These are phyloP conservation scores for silkworm (Bombyx mori) DNA, from an alignment of 1,140 invertebrate genomes.

Conservation along the genomic window ASM3026992v2 NC_085129.1:9211501-9212000, in stretches of 20 bases:
- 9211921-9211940: conserved; percentile 14
- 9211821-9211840: conserved; percentile 70
- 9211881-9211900: conserved; percentile 13
- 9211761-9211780: conserved; percentile 39
- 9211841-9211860: conserved; percentile 65
- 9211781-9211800: conserved; percentile 68
- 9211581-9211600: no score
- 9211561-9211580: no score
- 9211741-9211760: conserved; percentile 66
- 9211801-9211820: conserved; percentile 68
- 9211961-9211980: background rate
- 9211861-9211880: conserved; percentile 55
- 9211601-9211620: conserved; percentile 19
- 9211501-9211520: no score
- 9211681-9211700: conserved; percentile 63
- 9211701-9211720: conserved; percentile 58
- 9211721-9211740: conserved; percentile 50
- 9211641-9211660: conserved; percentile 62
- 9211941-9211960: conserved; percentile 3
- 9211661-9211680: conserved; percentile 64
- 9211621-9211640: conserved; percentile 52
- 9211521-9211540: no score
- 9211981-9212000: no score
- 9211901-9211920: conserved; percentile 7
- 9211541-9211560: no score